Conservation (phyloP, 1,140 invertebrate species). For the Apis florea region DNA sequence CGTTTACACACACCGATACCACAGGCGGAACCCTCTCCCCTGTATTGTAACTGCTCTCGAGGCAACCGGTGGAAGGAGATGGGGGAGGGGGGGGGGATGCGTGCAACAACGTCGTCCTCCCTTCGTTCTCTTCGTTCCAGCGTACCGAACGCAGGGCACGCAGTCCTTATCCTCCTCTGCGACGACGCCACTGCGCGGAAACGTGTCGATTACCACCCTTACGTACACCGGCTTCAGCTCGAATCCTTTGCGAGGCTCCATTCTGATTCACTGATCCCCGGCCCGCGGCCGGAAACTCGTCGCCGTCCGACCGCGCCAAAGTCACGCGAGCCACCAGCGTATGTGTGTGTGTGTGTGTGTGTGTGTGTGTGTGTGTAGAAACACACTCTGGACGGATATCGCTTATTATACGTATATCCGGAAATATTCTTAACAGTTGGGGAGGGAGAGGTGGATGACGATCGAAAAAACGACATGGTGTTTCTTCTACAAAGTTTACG, state of each 20-base stretch:
- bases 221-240: not conserved
- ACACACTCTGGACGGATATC: not conserved
- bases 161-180: slow-evolving; percentile 14
- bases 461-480: too few relatives aligned
- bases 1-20: slow-evolving; percentile 51
- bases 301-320: slow-evolving; percentile 22
- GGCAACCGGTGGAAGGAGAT: not conserved
- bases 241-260: slow-evolving; percentile 31
- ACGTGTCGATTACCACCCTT: slow-evolving; percentile 52
- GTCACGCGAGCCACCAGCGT: slow-evolving; percentile 7
- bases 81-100: slow-evolving; percentile 2
- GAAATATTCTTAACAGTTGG: too few relatives aligned
- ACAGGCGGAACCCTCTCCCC: slow-evolving; percentile 36
- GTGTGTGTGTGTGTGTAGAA: too few relatives aligned
- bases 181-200: slow-evolving; percentile 38
- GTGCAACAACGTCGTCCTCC: slow-evolving; percentile 28
- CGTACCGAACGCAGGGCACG: not conserved
- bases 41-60: slow-evolving; percentile 42
- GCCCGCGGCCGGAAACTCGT: slow-evolving; percentile 24
- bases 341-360: too few relatives aligned
- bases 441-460: too few relatives aligned
- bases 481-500: too few relatives aligned
- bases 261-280: slow-evolving; percentile 61
- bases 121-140: slow-evolving; percentile 5
- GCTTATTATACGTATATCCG: too few relatives aligned